A percentile compares a stretch with the other conserved stretches of the same genome.
These are phyloP conservation scores for Netelia virgata DNA, from an alignment of 2,888 invertebrate genomes.

Conservation along the genomic window DNA sequence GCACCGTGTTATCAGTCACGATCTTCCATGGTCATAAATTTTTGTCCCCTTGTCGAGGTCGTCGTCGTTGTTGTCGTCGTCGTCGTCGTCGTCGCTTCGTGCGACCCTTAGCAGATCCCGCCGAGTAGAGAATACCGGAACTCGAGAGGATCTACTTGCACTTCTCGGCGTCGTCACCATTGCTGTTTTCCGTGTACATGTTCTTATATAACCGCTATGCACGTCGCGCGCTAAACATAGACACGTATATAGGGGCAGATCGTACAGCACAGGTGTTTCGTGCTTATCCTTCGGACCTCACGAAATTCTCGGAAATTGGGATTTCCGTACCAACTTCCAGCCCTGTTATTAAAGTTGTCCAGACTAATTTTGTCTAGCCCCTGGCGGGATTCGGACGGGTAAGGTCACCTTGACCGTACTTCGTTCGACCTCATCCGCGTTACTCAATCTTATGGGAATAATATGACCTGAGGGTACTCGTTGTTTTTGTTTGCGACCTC, in stretches of 20 bases:
- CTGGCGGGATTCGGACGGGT: no score
- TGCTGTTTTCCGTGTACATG: conserved; percentile 54
- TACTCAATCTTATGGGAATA: no score
- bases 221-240: conserved; percentile 8
- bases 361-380: no score
- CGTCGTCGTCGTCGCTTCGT: not conserved
- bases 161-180: conserved; percentile 46
- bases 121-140: conserved; percentile 13
- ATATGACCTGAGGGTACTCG: no score
- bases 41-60: conserved; percentile 36
- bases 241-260: not conserved
- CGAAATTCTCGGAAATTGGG: not conserved
- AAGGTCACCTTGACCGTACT: no score
- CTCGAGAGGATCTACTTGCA: conserved; percentile 49
- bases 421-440: no score
- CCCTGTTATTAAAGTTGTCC: not conserved
- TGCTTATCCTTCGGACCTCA: conserved; percentile 13
- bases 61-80: no score
- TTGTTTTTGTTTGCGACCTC: no score
- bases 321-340: not conserved
- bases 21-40: conserved; percentile 62
- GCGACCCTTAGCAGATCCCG: conserved; percentile 16
- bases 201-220: conserved; percentile 20
- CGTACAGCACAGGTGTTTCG: conserved; percentile 7
- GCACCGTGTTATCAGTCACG: conserved; percentile 61